Base-by-base conservation (phyloP, 2,797 vertebrate genomes). In the Eulemur mongoz region DNA sequence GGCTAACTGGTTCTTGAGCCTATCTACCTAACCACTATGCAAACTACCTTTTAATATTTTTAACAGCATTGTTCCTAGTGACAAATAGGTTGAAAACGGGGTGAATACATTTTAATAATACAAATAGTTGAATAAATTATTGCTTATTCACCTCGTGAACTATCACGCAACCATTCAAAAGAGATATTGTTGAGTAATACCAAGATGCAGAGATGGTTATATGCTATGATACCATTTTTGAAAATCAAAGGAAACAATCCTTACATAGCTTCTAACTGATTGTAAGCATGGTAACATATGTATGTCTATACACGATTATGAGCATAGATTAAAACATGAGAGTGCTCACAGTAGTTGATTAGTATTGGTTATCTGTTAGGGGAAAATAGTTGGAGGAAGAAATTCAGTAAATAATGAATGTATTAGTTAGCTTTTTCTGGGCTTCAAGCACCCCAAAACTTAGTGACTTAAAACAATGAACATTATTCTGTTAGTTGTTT, bases 381-480 rank as follows among this genome's bases (percentile, higher is more conserved):
- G 40, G 54, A 82, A 38, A 91, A 90, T 2, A 92, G 43, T 86
- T 86, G 48, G 57, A 86, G 35, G 59, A 82, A 25, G 43, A 93
- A 88, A 84, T 88, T 67, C 35, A 79, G 43, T 93, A 75, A 83
- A 87, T 87, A 83, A 72, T 84, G 48, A 57, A 79, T 75, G 4
- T 83, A 88, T 65, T 75, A 78, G 69, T 63, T 86, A 91, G 61
- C 43, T 90, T 92, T 92, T 93, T 65, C 86, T 83, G 32, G 40
- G 48, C 79, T 84, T 91, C n/a, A 79, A 73, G 63, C 10, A 43
- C 59, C 54, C 20, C 40, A 73, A 89, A 93, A 94, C 14, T 69
- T 88, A 73, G 78, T 69, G 48, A 54, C 82, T 94, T 94, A 91
- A 92, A 94, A 85, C 52, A 92, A 76, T 76, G 59, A 78, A 88